These are phyloP conservation scores for Cnemophilus loriae DNA, from an alignment of 2,113 vertebrate species.

Conservation along the genomic window DNA sequence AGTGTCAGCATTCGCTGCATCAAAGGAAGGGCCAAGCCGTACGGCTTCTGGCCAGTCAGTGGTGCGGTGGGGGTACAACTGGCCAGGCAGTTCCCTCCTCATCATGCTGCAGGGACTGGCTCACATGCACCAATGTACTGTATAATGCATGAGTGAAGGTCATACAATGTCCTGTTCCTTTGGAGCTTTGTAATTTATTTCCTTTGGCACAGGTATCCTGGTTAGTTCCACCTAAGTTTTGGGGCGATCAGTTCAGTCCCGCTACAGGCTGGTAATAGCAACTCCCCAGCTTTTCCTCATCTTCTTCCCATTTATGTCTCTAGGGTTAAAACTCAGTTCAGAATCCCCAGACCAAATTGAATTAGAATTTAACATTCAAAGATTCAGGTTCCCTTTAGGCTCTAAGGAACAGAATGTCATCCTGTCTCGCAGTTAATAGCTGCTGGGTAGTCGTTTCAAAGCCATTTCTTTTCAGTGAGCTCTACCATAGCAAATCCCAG, in stretches of 20 bases:
- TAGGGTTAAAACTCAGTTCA: constrained; percentile 26
- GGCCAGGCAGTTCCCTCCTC: not conserved
- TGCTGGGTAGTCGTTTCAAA: constrained; percentile 61
- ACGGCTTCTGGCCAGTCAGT: not conserved
- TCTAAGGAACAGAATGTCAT: constrained; percentile 54
- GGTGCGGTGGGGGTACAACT: not conserved
- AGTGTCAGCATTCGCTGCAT: not conserved
- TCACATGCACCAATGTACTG: not conserved
- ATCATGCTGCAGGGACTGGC: not conserved
- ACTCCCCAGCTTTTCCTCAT: not conserved
- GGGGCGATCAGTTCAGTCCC: not conserved
- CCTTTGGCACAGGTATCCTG: not conserved
- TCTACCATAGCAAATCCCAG: constrained; percentile 61
- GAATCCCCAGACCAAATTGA: constrained; percentile 51
- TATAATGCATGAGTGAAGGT: constrained; percentile 1
- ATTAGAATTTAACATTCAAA: constrained; percentile 58
- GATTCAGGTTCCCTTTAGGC: constrained; percentile 41
- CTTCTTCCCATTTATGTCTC: constrained; percentile 7
- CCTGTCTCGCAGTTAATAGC: constrained; percentile 47
- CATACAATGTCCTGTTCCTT: not conserved
- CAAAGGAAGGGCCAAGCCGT: not conserved
- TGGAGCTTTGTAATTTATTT: constrained; percentile 5
- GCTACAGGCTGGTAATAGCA: not conserved
- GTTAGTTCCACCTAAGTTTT: not conserved
- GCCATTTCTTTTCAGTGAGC: constrained; percentile 54